Base-by-base conservation (phyloP, 2,113 vertebrate genomes). In the Cynoglossus semilaevis region DNA sequence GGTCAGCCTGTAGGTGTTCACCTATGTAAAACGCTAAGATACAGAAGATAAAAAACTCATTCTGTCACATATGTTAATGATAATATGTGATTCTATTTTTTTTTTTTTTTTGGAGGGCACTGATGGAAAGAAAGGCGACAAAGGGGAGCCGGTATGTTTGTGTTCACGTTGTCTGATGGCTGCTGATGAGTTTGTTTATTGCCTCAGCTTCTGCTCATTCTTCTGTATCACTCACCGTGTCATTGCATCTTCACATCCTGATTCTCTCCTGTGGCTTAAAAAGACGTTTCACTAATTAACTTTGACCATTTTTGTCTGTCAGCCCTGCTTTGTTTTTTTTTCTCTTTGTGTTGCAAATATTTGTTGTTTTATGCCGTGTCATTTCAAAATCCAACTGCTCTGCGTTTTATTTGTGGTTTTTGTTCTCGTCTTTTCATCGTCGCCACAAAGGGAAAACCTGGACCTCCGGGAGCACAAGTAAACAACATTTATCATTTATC, bases 381-480 rank as follows among this genome's bases (percentile, higher is more conserved):
- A 17, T 51, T 52, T 58, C 42, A 70, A 58, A 72, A 76, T 63
- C 53, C 80, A 81, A 83, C 67, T 63, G n/a, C 63, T 63, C 12
- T 63, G 54, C 64, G 9, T 55, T 44, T 59, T 36, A 51, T 67
- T 55, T 77, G 37, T 29, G 6, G 2, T 63, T 76, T 69, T 70
- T 62, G 12, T 63, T 71, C 48, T 15, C 18, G 42, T 43, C 19
- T 55, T 29, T 29, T 29, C 22, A 29, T 29, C 44, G 17, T 47
- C 1, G 19, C 67, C 53, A 59, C 81, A 50, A 67, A 95, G 94
- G 93, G 93, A 67, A 87, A 83, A 41, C 92, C 92, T 49, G 93
- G 93, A 38, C 85, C 88, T 59, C 90, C 92, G 18, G 93, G 92
- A 70, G 69, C 81, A 54, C 77, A 89, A 41, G 94, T 95, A 85